Conservation (phyloP, 2,888 invertebrate species). For the Odontomyia ornata region DNA sequence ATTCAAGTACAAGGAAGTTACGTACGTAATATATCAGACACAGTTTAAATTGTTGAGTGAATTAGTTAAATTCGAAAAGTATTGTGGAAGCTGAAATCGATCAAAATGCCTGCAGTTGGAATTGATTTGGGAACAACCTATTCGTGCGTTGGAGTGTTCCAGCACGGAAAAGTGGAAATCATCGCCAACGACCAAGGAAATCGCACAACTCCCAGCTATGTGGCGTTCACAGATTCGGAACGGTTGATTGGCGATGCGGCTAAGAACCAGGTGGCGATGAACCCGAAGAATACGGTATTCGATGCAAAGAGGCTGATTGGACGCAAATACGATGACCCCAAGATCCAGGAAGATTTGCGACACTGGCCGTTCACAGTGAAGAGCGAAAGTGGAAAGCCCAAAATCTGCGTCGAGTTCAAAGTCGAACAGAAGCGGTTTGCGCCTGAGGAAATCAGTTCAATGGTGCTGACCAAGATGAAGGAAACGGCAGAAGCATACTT, state of each 20-base stretch:
- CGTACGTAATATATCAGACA: neutral
- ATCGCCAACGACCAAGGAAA: conserved; percentile 92
- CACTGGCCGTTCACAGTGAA: conserved; percentile 81
- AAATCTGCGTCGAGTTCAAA: conserved; percentile 78
- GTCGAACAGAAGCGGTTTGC: conserved; percentile 79
- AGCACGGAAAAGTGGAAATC: conserved; percentile 82
- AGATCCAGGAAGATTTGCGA: conserved; percentile 82
- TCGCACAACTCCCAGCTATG: conserved; percentile 86
- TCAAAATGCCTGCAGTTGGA: conserved; percentile 70
- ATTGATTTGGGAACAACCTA: conserved; percentile 90
- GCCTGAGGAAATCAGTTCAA: conserved; percentile 86
- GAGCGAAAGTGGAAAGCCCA: conserved; percentile 75
- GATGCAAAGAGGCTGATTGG: conserved; percentile 88
- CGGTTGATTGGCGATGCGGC: conserved; percentile 87
- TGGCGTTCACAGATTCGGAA: conserved; percentile 86
- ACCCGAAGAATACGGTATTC: conserved; percentile 82
- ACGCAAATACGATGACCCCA: conserved; percentile 78
- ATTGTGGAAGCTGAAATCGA: neutral
- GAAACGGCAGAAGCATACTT: conserved; percentile 80
- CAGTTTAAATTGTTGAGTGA: neutral
- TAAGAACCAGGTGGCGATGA: conserved; percentile 85
- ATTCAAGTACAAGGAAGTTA: neutral
- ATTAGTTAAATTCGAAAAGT: neutral
- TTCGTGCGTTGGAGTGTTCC: conserved; percentile 87
- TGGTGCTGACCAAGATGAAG: conserved; percentile 87